Conservation (phyloP, 2,888 invertebrate species). For the Hydropsyche betteni region DNA sequence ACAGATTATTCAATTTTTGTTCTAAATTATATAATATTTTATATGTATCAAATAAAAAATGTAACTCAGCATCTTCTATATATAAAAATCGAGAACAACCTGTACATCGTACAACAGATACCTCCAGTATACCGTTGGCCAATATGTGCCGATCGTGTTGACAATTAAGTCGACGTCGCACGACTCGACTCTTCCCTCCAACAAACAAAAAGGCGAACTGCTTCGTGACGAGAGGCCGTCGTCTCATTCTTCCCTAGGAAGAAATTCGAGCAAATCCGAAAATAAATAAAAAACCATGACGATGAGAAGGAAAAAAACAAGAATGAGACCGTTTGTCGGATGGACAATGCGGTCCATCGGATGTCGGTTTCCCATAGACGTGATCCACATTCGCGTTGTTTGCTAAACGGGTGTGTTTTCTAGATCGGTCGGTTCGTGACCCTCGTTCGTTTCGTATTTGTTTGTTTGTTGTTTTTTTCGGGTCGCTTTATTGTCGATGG, state of each 20-base stretch:
- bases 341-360: conserved; percentile 6
- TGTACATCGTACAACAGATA: no score
- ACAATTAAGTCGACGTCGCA: conserved; percentile 36
- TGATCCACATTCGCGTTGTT: conserved; percentile 22
- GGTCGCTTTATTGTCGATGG: no score
- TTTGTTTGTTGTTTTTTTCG: not conserved
- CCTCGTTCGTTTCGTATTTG: not conserved
- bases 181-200: conserved; percentile 38
- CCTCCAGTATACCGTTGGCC: no score
- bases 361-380: conserved; percentile 17
- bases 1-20: no score
- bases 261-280: conserved; percentile 14
- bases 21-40: no score
- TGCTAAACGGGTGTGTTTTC: not conserved
- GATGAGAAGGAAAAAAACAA: conserved; percentile 4
- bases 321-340: not conserved
- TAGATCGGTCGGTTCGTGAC: conserved; percentile 9
- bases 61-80: no score
- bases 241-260: conserved; percentile 18
- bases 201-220: conserved; percentile 46
- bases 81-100: no score
- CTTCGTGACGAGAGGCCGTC: conserved; percentile 47
- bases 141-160: conserved; percentile 19
- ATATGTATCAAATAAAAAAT: no score
- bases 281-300: no score